Evolutionary conservation across 1,140 invertebrate species (phyloP).

Genomic region (Carposina sasakii): DNA sequence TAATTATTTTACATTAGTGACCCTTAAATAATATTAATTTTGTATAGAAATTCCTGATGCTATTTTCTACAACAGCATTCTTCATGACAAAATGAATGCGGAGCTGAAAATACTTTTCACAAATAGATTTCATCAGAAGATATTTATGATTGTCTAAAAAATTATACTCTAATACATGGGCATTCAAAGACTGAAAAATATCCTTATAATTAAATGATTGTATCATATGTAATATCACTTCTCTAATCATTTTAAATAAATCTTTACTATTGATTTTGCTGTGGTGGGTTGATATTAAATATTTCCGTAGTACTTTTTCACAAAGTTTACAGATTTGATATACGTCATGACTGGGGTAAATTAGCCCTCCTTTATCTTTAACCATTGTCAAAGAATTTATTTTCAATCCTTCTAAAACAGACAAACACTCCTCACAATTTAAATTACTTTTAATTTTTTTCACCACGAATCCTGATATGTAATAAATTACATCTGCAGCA

Average conservation of each 20-base stretch:
- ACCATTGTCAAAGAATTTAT: background rate
- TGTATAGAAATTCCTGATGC: background rate
- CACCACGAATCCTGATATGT: background rate
- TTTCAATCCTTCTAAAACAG: background rate
- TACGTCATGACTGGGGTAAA: background rate
- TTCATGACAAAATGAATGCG: conserved; percentile 6
- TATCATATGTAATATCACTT: background rate
- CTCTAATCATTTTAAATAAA: background rate
- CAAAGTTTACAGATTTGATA: background rate
- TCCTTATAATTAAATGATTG: background rate
- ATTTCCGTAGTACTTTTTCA: background rate
- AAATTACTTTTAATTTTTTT: background rate
- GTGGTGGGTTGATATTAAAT: too few relatives aligned
- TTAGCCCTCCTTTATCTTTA: background rate
- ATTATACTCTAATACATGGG: background rate
- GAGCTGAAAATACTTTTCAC: background rate
- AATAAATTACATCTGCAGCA: background rate
- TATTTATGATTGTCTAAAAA: background rate
- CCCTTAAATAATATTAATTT: conserved; percentile 10
- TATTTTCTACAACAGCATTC: background rate
- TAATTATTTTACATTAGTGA: too few relatives aligned
- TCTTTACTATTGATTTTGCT: background rate
- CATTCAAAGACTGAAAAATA: background rate
- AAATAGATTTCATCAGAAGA: conserved; percentile 6
- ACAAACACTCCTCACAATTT: background rate